Base-by-base conservation (phyloP, 30 jellyfish, hydroid and myxozoan species). In the Aurelia coerulea region DNA sequence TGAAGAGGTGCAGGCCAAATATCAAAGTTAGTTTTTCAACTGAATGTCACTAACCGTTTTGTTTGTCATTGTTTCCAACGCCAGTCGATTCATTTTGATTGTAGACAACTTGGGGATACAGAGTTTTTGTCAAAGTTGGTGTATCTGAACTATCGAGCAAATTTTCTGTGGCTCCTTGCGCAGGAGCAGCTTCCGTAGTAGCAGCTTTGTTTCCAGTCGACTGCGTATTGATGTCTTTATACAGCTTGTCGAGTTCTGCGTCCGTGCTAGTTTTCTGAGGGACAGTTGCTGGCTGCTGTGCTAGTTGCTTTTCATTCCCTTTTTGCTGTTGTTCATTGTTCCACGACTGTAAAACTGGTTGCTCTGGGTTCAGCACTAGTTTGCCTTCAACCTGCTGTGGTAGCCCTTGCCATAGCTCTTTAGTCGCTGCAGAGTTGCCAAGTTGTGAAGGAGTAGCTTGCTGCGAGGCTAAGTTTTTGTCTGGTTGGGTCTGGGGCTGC, bases 281-380 rank as follows among this genome's bases (percentile, higher is more conserved):
- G 35, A 74, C 59, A 33, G 67, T 29, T 34, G 66, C 49, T 5
- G 80, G 66, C 35, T 62, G 73, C 54, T 78, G 89, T 84, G 93
- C 93, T 84, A 84, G 93, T 84, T 84, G 93, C 93, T 84, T 84
- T 84, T 84, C 88, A 16, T 84, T 37, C 93, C 93, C 93, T 78
- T 60, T 49, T 3, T 46, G 72, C 42, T 49, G 75, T 12, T n/a
- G 33, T 66, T 29, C 88, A 51, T 63, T 46, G 56, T 53, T 64
- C 54, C 32, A 9, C 7, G 66, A 10, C 16, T 19, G 89, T 70
- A 23, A 63, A 16, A 54, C 80, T 29, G 89, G 89, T 70, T 79
- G 70, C 15, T 49, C 73, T 65, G 53, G 46, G 75, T 79, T 79
- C 81, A 79, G 51, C 11, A 79, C 89, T 79, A 79, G 81, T 65